These are phyloP conservation scores for Noctua pronuba DNA, from an alignment of 2,888 invertebrate genomes.

Conservation along the genomic window DNA sequence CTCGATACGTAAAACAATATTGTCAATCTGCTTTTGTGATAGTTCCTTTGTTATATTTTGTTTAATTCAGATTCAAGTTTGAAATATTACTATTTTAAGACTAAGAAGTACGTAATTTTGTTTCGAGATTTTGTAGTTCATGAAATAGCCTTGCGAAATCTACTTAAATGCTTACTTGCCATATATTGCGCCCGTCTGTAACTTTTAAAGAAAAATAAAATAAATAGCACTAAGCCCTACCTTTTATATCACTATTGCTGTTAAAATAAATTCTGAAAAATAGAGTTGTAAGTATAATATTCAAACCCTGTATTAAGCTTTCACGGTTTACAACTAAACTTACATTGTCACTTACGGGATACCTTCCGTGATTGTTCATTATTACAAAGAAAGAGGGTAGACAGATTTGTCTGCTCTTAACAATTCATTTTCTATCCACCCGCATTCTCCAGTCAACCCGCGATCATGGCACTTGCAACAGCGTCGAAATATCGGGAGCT, in stretches of 20 bases:
- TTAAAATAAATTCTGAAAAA: neutral
- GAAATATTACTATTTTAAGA: neutral
- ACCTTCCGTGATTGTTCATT: too few species aligned
- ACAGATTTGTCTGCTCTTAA: too few species aligned
- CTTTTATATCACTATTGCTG: neutral
- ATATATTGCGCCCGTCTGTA: neutral
- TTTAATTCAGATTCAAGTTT: neutral
- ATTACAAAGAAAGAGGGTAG: too few species aligned
- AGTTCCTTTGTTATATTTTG: neutral
- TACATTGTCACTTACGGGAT: too few species aligned
- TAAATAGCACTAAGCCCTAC: neutral
- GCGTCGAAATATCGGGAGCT: too few species aligned
- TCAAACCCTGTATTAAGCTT: too few species aligned
- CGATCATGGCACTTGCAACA: too few species aligned
- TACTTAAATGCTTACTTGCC: neutral
- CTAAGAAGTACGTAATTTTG: neutral
- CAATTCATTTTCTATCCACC: too few species aligned
- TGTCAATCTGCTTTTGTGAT: neutral
- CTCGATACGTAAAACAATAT: neutral
- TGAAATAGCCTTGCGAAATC: neutral
- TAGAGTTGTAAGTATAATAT: too few species aligned
- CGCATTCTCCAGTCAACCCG: too few species aligned
- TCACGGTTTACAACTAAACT: too few species aligned
- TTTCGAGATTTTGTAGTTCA: neutral
- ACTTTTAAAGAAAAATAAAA: neutral